Conservation (phyloP, 2,888 invertebrate genomes). For the Phragmatobia fuliginosa region DNA sequence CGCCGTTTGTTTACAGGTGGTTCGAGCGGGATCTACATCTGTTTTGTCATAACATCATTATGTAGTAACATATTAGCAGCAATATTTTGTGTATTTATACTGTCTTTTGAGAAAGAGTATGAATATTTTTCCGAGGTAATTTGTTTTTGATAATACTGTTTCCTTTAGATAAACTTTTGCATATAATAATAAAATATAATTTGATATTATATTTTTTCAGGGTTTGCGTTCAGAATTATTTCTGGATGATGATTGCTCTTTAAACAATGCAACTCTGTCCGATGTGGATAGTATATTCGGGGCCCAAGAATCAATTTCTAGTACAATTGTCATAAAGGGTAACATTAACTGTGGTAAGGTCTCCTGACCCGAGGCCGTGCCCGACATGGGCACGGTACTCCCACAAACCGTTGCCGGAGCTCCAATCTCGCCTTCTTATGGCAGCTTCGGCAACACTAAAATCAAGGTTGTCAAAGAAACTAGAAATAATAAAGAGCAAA, state of each 20-base stretch:
- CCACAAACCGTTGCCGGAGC: constrained; percentile 53
- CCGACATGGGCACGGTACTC: constrained; percentile 71
- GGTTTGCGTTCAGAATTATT: constrained; percentile 77
- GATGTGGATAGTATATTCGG: constrained; percentile 74
- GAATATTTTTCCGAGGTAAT: constrained; percentile 79
- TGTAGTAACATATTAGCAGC: constrained; percentile 77
- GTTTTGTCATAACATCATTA: constrained; percentile 72
- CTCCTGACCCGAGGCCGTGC: constrained; percentile 84
- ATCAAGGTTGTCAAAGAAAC: constrained; percentile 56
- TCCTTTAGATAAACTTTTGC: background rate
- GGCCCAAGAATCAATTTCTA: constrained; percentile 70
- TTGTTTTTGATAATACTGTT: background rate
- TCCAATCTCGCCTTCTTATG: constrained; percentile 66
- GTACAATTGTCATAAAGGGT: constrained; percentile 75
- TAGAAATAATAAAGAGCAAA: constrained; percentile 49
- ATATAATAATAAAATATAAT: background rate
- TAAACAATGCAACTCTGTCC: constrained; percentile 70
- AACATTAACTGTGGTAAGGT: constrained; percentile 63
- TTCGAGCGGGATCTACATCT: constrained; percentile 71
- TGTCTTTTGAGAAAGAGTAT: constrained; percentile 81
- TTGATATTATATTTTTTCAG: constrained; percentile 70
- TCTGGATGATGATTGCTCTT: constrained; percentile 76
- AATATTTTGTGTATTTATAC: constrained; percentile 79
- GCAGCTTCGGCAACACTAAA: constrained; percentile 76
- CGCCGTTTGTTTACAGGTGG: constrained; percentile 62